phyloP scores from a whole-genome alignment of 2,113 vertebrate genomes.

The Mormyrus lacerda region DNA sequence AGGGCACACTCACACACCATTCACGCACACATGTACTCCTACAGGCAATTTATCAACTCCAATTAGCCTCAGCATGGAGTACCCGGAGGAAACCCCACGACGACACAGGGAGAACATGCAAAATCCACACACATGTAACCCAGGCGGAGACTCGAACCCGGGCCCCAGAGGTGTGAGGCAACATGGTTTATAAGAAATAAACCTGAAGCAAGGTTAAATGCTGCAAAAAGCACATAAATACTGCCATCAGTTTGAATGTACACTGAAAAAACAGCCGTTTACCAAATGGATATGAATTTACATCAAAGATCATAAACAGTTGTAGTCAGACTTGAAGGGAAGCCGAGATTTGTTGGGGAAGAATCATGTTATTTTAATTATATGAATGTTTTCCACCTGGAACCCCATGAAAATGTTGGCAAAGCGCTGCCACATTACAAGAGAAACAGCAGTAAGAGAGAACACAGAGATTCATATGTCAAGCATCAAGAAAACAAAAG shows the following conservation, averaged over 20 bases:
- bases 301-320: background rate
- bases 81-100: too few relatives aligned
- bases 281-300: background rate
- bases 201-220: background rate
- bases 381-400: background rate
- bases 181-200: background rate
- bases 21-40: too few relatives aligned
- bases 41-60: too few relatives aligned
- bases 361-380: background rate
- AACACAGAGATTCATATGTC: background rate
- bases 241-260: background rate
- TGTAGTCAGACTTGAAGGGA: background rate
- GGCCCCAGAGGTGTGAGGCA: too few relatives aligned
- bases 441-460: background rate
- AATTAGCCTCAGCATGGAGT: too few relatives aligned
- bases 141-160: too few relatives aligned
- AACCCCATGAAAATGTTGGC: background rate
- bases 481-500: background rate
- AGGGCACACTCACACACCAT: too few relatives aligned
- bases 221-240: background rate
- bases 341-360: background rate
- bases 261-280: background rate
- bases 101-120: too few relatives aligned
- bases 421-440: background rate
- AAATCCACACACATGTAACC: too few relatives aligned